Evolutionary conservation across 1,140 invertebrate species (phyloP), one percentile per base, ranked within the genome.

Genomic region (Brachionus rotundiformis): DNA sequence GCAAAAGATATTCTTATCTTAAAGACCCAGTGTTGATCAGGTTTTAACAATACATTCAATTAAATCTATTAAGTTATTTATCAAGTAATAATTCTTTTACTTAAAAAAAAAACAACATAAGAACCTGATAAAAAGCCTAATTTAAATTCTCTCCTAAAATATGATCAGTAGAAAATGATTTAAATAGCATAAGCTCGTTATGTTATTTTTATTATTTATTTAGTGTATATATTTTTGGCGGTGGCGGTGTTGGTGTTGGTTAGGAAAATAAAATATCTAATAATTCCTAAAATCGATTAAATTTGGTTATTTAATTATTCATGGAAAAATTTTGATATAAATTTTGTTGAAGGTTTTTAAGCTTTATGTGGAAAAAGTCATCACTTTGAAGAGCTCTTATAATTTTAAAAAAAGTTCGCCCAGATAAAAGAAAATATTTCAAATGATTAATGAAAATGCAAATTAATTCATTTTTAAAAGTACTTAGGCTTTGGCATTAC

Each of bases 361-460:
- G 19, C 23, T 23, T 54, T 6, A 19, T 19, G n/a, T n/a, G n/a
- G n/a, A 23, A 54, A 54, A 54, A 23, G 47, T 54, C 47, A 54
- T 54, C 47, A 36, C 63, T 68, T 68, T 36, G 16, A 68, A 68
- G 16, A 33, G 29, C 27, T 33, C 33, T 36, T 68, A 31, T 68
- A 36, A 19, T 5, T 19, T 68, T 33, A 5, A 31, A 68, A 68
- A 33, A 36, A 33, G 16, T 68, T 63, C 61, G 13, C n/a, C 29
- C 13, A 33, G 5, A 33, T 63, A 63, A 68, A 36, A 36, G 63
- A 41, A 41, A 41, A 41, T 41, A 41, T 41, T 41, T 3, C 63
- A 68, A 68, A 68, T 68, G 63, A 68, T 68, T 68, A 33, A 68
- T 68, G 63, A 68, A 68, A 33, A 68, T 68, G 63, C 63, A 68